Evolutionary conservation across 2,797 vertebrate species (phyloP), one percentile per base, ranked within the genome.

Genomic region (Streptopelia turtur): DNA sequence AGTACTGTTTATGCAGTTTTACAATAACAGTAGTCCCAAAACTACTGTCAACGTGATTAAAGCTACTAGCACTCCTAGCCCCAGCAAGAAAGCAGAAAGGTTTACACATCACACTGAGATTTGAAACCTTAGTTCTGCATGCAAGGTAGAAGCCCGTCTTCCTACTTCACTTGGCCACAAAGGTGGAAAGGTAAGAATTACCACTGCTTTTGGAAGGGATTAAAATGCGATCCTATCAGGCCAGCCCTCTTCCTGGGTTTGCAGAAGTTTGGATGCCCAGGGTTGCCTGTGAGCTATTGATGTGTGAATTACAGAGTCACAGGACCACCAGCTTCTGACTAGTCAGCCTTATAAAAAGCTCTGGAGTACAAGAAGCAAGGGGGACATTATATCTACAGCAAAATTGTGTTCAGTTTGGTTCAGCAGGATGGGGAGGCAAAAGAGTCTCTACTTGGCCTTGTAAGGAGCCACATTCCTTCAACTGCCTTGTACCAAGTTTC

Each of bases 381-480:
- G 87, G 33, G 50, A 37, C 35, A 18, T 10, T 10, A 1, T 1
- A 79, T 20, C 81, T 33, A 72, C 69, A 83, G 82, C 21, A 84
- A 84, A 92, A 83, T 6, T 31, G 27, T 57, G 31, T 47, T 93
- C 57, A 79, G 41, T 10, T 76, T 80, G 53, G 43, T 59, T 94
- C 5, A 3, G 55, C 3, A 3, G 55, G 71, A 17, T 39, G 43
- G 33, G 52, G 74, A 87, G 83, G 63, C 77, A 86, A 52, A 31
- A 86, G 70, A 77, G 27, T 31, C 25, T 93, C 79, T 72, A 28
- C 65, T 49, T 89, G 57, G 37, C 47, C 95, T 88, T 79, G 52
- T 57, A 78, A 74, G 83, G 70, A 91, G 86, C 41, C 66, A 81
- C 81, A 90, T 94, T 95, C 89, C 87, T 93, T 86, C 74, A 77